phyloP scores from a whole-genome alignment of 2,113 vertebrate genomes.

The Aptenodytes forsteri region DNA sequence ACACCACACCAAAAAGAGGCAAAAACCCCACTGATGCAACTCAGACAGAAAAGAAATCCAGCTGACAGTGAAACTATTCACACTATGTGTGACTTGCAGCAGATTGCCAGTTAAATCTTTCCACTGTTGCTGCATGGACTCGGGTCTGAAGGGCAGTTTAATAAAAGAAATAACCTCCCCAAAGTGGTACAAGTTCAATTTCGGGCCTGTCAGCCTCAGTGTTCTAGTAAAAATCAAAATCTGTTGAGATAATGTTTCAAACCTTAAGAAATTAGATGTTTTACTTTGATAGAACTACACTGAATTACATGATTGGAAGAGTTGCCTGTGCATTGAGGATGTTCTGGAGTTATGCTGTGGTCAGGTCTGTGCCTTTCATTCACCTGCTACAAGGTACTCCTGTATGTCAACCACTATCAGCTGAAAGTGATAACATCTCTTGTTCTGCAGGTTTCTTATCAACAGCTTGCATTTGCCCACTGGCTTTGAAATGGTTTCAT shows the following conservation, averaged over 20 bases:
- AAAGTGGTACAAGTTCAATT: background rate
- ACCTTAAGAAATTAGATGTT: background rate
- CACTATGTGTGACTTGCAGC: background rate
- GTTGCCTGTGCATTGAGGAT: background rate
- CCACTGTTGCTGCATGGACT: background rate
- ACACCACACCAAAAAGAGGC: background rate
- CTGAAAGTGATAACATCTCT: background rate
- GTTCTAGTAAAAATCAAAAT: slow-evolving; percentile 15
- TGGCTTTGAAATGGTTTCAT: background rate
- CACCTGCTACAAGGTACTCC: background rate
- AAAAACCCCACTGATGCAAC: background rate
- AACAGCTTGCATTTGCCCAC: background rate
- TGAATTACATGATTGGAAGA: background rate
- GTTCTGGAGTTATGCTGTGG: background rate
- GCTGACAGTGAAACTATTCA: background rate
- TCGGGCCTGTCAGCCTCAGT: background rate
- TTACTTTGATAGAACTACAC: background rate
- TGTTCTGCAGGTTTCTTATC: slow-evolving; percentile 32
- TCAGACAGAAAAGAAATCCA: background rate
- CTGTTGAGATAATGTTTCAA: background rate
- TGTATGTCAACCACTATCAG: background rate
- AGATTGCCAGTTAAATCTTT: slow-evolving; percentile 9
- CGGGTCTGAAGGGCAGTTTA: background rate
- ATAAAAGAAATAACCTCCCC: background rate
- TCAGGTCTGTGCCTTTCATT: background rate